Evolutionary conservation across 2,797 vertebrate genomes (phyloP), one percentile per base, ranked within the genome.

Genomic region (Prunella strophiata): DNA sequence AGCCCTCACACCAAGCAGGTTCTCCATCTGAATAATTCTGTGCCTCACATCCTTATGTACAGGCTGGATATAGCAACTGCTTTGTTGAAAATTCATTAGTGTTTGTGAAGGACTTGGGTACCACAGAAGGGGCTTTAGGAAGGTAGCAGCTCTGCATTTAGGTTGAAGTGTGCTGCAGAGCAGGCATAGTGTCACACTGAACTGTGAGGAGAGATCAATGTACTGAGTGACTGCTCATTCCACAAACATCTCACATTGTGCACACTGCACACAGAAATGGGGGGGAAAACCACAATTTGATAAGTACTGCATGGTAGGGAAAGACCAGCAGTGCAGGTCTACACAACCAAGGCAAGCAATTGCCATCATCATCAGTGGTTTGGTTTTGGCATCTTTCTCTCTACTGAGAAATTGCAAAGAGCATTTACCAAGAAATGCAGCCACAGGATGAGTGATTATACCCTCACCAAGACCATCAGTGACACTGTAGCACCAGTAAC

Each of bases 321-420:
- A 91, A 80, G 30, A 83, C 14, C 30, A 91, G 54, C 47, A 77
- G 21, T 40, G 20, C 30, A 65, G 17, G 22, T 67, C 71, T 63
- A 47, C 6, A 14, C 26, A 65, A 61, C 57, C 85, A 88, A 86
- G 68, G 30, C 57, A 92, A 92, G 70, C 22, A 71, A 45, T 27
- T 88, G 42, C 45, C 52, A 59, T 26, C 55, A 82, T 7, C 63
- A 76, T 2, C 27, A 57, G 61, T 5, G 9, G 30, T 80, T 82
- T 83, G 72, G 17, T 29, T 84, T 95, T 48, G 61, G 73, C 50
- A 34, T 89, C 50, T 84, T 80, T 85, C 65, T 91, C 63, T 61
- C 50, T 22, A 25, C 14, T 74, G 65, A 65, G 54, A 88, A 85
- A 83, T 80, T 74, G 54, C 32, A 74, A 67, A 88, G 50, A 67